Evolutionary conservation across 2,888 invertebrate genomes (phyloP), one percentile per base, ranked within the genome.

Genomic region (Agonopterix subpropinquella): DNA sequence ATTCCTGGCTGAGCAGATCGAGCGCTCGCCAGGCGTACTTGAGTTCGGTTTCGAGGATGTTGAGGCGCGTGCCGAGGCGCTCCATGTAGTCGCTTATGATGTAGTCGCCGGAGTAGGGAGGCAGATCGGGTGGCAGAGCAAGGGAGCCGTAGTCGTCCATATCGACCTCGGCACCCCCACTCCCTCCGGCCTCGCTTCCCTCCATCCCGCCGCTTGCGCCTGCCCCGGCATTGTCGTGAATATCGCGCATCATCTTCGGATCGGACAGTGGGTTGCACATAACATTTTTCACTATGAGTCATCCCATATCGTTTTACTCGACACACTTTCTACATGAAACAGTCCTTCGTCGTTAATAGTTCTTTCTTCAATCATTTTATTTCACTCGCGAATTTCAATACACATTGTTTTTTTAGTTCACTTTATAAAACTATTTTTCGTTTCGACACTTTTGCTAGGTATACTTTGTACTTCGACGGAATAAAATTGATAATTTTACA

Each of bases 11-110:
- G 36, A 97, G 91, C 47, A 97, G 89, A 73, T 97, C 97, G 49
- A 97, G 89, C 2, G 97, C 96, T 57, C 96, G 91, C 97, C 97
- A 97, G 11, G 97, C 97, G 72, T 96, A 96, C 70, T 96, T 95
- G 45, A 97, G 89, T 80, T 97, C 97, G 2, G 96, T 95, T 80
- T 97, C 97, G 10, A 97, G 90, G 63, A 96, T 93, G 68, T 94
- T 95, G 53, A 97, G 91, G 37, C 96, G 91, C 28, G 96, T 95
- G 10, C 95, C 95, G 47, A 97, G 91, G 60, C 95, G 92, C 68
- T 96, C 96, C 96, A 97, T 96, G 75, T 96, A 96, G 77, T 96
- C 96, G 60, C 94, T 94, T 77, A 96, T 94, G 65, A 96, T 94
- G 70, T 94, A 94, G 73, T 94, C 94, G 46, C 89, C 91, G 76